Evolutionary conservation across 2,797 vertebrate genomes (phyloP).

Genomic region (Selene dorsalis): DNA sequence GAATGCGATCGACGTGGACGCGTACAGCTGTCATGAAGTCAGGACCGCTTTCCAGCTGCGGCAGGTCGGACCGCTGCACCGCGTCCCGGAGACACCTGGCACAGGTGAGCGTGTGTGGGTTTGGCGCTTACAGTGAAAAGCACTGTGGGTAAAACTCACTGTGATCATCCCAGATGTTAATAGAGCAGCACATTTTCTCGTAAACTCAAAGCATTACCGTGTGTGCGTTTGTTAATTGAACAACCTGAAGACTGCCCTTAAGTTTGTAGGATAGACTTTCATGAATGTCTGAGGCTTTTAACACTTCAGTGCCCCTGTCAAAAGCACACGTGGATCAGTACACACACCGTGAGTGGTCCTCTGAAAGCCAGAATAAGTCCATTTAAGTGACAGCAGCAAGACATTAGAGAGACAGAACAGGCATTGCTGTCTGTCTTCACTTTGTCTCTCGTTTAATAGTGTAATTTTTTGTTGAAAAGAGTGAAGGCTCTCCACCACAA

Average conservation of each 20-base stretch:
- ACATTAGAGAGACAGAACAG: background rate
- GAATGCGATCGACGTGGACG: constrained; percentile 63
- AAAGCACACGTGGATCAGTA: constrained; percentile 34
- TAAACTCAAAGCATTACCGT: background rate
- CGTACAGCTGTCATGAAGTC: constrained; percentile 93
- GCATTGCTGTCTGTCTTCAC: background rate
- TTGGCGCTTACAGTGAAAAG: background rate
- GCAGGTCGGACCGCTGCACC: constrained; percentile 88
- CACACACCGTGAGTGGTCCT: constrained; percentile 4
- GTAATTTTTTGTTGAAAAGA: background rate
- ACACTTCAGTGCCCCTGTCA: constrained; percentile 19
- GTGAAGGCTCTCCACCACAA: background rate
- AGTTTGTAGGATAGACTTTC: background rate
- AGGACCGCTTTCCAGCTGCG: constrained; percentile 91
- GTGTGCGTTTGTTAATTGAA: background rate
- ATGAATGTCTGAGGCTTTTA: background rate
- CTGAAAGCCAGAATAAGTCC: background rate
- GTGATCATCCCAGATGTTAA: background rate
- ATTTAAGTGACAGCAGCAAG: constrained; percentile 17
- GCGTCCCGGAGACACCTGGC: constrained; percentile 91
- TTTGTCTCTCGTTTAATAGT: constrained; percentile 4
- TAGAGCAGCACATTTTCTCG: background rate
- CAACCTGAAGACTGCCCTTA: background rate
- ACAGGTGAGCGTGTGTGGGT: constrained; percentile 85
- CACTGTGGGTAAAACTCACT: background rate